Evolutionary conservation across 1,140 invertebrate species (phyloP), one percentile per base, ranked within the genome.

Genomic region (Sycophila sp.): DNA sequence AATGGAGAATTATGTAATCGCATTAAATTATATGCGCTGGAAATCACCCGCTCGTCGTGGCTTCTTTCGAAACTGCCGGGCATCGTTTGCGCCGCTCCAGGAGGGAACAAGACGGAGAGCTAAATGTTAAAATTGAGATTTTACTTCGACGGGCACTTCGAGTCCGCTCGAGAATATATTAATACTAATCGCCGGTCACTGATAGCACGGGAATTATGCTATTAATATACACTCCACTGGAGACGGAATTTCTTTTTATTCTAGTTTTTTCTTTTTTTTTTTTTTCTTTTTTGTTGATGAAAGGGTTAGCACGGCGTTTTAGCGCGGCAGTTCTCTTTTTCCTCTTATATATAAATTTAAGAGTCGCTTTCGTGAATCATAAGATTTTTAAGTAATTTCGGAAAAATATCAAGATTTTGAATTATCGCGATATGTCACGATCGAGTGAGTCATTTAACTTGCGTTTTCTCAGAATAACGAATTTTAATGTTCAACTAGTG

Each of bases 11-110:
- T 69, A 69, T 51, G 36, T 51, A 69, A 69, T 60, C 45, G 45
- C 53, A 45, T 62, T 69, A 69, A 69, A 69, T 69, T 60, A 69
- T 60, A 60, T 51, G 42, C 45, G 45, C n/a, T 47, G 45, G 40
- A 62, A 49, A 62, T 69, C 66, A 62, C 45, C 28, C 58, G 24
- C n/a, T 66, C 36, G 36, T 56, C n/a, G 30, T 36, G 30, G 8
- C 55, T 58, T 38, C 26, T 67, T 58, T 67, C 53, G 38, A 67
- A 58, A 65, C 8, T 55, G 4, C 28, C n/a, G n/a, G 4, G 0
- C 22, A 17, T 26, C 45, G 28, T 60, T 30, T 38, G 38, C 19
- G 38, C 38, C 36, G 24, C 1, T 2, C 22, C 2, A 13, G 7
- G 11, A 13, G 13, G 32, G n/a, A 30, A 55, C 11, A 6, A 62